phyloP scores from a whole-genome alignment of 2,113 vertebrate species.

The Corynorhinus townsendii region DNA sequence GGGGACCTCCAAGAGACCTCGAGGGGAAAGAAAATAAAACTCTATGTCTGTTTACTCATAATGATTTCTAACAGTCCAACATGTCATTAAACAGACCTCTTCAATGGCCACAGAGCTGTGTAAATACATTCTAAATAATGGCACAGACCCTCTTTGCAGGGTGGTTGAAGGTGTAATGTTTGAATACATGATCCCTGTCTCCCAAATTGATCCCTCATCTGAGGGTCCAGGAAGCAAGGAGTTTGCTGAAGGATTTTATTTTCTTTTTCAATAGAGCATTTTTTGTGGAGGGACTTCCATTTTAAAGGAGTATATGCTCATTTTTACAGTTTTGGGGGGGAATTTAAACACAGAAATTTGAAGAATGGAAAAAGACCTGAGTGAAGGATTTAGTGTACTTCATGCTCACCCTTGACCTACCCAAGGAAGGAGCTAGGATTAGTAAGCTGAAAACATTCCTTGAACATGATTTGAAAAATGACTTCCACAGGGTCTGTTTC shows the following conservation, averaged over 20 bases:
- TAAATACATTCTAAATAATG: slow-evolving; percentile 54
- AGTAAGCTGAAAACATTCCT: neutral
- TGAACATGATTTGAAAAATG: slow-evolving; percentile 6
- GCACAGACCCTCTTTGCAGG: neutral
- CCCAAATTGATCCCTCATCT: neutral
- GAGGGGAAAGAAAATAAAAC: slow-evolving; percentile 54
- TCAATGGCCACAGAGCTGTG: slow-evolving; percentile 23
- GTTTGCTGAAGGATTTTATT: neutral
- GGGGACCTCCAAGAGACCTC: slow-evolving; percentile 44
- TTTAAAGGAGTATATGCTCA: neutral
- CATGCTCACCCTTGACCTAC: neutral
- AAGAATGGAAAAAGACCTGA: neutral
- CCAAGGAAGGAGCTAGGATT: neutral
- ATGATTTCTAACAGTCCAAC: slow-evolving; percentile 48
- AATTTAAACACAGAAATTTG: neutral
- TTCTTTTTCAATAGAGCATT: neutral
- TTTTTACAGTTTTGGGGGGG: neutral
- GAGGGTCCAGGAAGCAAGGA: neutral
- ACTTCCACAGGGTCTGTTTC: neutral
- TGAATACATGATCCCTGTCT: neutral
- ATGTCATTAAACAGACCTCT: slow-evolving; percentile 48
- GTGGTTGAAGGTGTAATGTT: neutral
- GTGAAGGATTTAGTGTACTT: neutral
- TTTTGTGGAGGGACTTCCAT: neutral
- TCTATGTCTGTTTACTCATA: slow-evolving; percentile 48